Evolutionary conservation across 2,113 vertebrate species (phyloP), one percentile per base, ranked within the genome.

Genomic region (Microtus montanus): DNA sequence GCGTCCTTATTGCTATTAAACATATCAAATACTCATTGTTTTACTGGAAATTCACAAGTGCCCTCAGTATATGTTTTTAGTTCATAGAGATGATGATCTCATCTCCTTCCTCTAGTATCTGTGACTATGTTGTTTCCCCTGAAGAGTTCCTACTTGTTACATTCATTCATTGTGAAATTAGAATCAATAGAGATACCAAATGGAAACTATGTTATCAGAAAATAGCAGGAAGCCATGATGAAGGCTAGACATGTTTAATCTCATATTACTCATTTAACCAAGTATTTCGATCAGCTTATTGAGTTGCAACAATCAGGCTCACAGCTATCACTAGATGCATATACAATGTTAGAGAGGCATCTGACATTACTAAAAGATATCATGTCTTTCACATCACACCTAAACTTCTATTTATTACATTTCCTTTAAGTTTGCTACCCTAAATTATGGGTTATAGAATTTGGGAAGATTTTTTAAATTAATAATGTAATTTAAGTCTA

Each of bases 1-100:
- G 3, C 58, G 5, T 44, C 10, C 26, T 68, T 47, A 54, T n/a
- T 17, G 15, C 77, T 75, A 83, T 2, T 38, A 35, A 24, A 47
- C 47, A 49, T 61, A 2, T 44, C 20, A 44, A 84, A 28, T 0
- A 33, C 24, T 12, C 4, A 58, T 0, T 91, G 11, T 7, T 44
- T 4, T 63, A 3, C 9, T 58, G 20, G 2, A 54, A 1, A 4
- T 15, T 10, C n/a, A 35, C 38, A 26, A n/a, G 0, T 30, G 1
- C 47, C 15, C 20, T 49, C 3, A 26, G 7, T 33, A 13, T 52
- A 19, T 33, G 3, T 30, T 61, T 14, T 41, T 63, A 15, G 38
- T 5, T 15, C 0, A 68, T 10, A 49, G 1, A 0, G 3, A 26
- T 77, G 66, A 61, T 24, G 54, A 58, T 58, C 2, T 20, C 2